Base-by-base conservation (phyloP, 2,888 invertebrate species). In the Andrena bicolor region DNA sequence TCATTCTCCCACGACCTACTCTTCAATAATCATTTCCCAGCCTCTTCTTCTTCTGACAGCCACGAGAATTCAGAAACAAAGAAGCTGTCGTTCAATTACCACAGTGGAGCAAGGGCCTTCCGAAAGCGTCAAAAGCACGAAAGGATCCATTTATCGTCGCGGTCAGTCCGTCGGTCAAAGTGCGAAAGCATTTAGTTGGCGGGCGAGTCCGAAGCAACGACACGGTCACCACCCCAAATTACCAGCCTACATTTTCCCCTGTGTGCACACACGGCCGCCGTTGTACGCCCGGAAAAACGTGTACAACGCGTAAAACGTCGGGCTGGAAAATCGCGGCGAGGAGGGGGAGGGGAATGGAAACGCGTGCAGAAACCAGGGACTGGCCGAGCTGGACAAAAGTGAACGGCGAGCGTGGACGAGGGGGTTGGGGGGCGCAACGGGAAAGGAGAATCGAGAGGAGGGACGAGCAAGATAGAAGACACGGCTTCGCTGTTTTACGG, bases 401-500 rank as follows among this genome's bases (percentile, higher is more conserved):
- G 65, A 49, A 32, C 35, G 23, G 26, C 5, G 13, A 72, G 48
- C 71, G 20, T 56, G 32, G 71, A 28, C 30, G 23, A 20, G 13
- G 8, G 10, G 53, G 53, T 8, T 20, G 30, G 5, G 6, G 20
- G 0, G 32, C 16, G n/a, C 41, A 16, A 32, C 28, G 6, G 23
- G n/a, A 26, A 63, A 16, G 26, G 48, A 41, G 51, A 10, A 66
- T 41, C 13, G 26, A 66, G 48, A 69, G 41, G 65, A 20, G 26
- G 30, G 56, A 71, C 41, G 65, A 60, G 61, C 10, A 58, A 49
- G 72, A 76, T 28, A 63, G 63, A 72, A 64, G 60, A 64, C 35
- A 53, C 64, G 81, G 72, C 75, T 56, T 69, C 77, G 76, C 84
- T 88, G 86, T 88, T 88, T 85, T 69, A 84, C 84, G 79, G 84